Conservation (phyloP, 1,140 invertebrate species). For the Pseudomyrmex dendroicus region DNA sequence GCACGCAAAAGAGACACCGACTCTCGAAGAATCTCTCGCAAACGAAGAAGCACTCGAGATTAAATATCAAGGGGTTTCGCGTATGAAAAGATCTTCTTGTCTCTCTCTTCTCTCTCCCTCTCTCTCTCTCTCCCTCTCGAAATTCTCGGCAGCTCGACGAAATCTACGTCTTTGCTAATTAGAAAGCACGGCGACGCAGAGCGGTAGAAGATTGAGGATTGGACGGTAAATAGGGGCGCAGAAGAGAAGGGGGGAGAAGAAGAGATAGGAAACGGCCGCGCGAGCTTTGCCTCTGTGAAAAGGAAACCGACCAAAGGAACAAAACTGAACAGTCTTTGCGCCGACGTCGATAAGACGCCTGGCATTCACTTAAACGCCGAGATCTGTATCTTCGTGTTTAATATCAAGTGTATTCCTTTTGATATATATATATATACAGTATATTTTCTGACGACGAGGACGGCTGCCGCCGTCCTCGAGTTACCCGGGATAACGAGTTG, state of each 20-base stretch:
- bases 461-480: conserved; percentile 61
- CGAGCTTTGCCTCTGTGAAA: conserved; percentile 65
- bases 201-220: conserved; percentile 24
- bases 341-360: conserved; percentile 72
- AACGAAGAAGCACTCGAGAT: conserved; percentile 42
- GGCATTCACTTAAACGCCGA: conserved; percentile 71
- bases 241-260: conserved; percentile 22
- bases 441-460: conserved; percentile 59
- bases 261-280: background rate
- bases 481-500: conserved; percentile 66
- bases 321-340: conserved; percentile 76
- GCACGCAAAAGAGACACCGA: conserved; percentile 8
- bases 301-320: conserved; percentile 67
- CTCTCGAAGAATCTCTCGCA: conserved; percentile 28
- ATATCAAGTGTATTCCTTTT: conserved; percentile 80
- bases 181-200: conserved; percentile 63
- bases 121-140: conserved; percentile 3
- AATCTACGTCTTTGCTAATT: conserved; percentile 73
- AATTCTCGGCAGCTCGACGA: conserved; percentile 61
- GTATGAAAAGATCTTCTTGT: conserved; percentile 18
- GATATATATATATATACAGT: conserved; percentile 41
- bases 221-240: conserved; percentile 9
- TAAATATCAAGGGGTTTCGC: conserved; percentile 54
- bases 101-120: background rate
- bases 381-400: conserved; percentile 77